A percentile compares a stretch with the other conserved stretches of the same genome.
phyloP scores from a whole-genome alignment of 2,797 vertebrate genomes.

The Thamnophis elegans region DNA sequence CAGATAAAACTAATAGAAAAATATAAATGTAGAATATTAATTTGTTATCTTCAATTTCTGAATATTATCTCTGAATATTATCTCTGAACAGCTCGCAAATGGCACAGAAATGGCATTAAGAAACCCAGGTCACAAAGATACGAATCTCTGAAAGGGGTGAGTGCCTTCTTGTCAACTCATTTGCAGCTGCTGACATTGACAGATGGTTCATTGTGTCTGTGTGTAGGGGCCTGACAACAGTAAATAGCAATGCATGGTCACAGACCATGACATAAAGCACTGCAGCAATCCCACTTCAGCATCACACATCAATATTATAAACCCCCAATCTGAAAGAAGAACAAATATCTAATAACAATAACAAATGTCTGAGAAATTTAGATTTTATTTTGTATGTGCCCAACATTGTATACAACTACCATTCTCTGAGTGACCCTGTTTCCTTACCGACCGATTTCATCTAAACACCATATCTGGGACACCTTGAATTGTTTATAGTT shows the following conservation, averaged over 20 bases:
- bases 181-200: neutral
- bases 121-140: conserved; percentile 88
- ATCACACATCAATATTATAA: neutral
- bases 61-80: fast-evolving
- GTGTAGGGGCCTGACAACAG: neutral
- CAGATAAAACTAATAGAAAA: neutral
- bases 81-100: conserved; percentile 84
- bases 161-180: conserved; percentile 21
- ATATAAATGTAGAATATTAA: neutral
- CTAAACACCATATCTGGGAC: neutral
- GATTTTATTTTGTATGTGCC: neutral
- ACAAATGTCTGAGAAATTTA: neutral
- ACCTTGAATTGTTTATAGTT: neutral
- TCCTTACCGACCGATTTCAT: neutral
- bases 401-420: neutral
- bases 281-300: neutral
- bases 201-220: neutral
- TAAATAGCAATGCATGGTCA: neutral
- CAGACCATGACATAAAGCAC: neutral
- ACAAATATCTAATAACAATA: neutral
- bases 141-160: conserved; percentile 94
- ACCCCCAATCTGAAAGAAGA: neutral
- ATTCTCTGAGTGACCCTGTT: neutral
- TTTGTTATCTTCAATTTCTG: neutral
- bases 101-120: conserved; percentile 98